Percentiles rank a stretch among this genome's conserved stretches.
phyloP scores from a whole-genome alignment of 2,113 vertebrate species.

The Tragelaphus strepsiceros region DNA sequence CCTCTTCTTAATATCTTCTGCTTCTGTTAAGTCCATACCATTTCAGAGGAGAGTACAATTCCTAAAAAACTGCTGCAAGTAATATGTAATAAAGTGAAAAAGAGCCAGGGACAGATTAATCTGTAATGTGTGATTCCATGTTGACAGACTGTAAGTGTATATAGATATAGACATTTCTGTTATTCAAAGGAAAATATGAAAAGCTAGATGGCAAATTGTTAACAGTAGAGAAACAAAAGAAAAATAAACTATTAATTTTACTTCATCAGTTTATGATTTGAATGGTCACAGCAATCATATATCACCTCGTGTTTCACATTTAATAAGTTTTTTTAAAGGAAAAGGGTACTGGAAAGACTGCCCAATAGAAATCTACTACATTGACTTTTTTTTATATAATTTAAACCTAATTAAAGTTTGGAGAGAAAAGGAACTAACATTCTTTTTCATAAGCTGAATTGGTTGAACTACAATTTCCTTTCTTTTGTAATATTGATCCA shows the following conservation, averaged over 20 bases:
- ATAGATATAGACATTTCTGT: neutral
- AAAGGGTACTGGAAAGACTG: neutral
- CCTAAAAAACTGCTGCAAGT: neutral
- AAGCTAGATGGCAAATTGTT: neutral
- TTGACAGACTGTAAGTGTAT: neutral
- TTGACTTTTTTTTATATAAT: neutral
- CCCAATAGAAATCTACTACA: neutral
- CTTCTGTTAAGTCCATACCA: too few species aligned
- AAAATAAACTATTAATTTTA: neutral
- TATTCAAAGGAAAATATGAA: neutral
- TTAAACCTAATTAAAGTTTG: constrained; percentile 12
- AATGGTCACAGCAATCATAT: neutral
- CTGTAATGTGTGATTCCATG: neutral
- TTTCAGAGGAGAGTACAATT: neutral
- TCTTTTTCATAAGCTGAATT: neutral
- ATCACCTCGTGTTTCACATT: neutral
- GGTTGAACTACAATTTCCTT: neutral
- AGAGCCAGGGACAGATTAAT: neutral
- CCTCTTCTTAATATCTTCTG: too few species aligned
- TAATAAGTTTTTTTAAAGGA: neutral
- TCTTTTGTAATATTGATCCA: constrained; percentile 50
- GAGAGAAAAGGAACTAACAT: neutral
- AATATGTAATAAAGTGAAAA: rapidly evolving
- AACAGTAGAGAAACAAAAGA: neutral
- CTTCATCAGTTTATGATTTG: neutral